Conservation (phyloP, 2,113 vertebrate species). For the Pomatostomus ruficeps region DNA sequence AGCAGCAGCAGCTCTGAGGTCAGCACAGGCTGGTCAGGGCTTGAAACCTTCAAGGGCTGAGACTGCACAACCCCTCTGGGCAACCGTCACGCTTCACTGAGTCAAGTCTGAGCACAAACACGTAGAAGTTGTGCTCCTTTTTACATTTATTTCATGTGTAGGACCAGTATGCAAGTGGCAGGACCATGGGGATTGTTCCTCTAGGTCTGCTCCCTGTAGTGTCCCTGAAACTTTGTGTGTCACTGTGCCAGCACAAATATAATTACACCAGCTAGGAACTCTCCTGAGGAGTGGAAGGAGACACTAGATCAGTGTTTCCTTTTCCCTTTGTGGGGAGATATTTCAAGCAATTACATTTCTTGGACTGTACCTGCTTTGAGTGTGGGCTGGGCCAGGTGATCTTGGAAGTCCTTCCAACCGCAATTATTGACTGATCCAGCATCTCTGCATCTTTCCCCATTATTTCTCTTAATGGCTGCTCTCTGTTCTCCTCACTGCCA, state of each 20-base stretch:
- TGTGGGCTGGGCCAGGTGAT: background rate
- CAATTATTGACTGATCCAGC: background rate
- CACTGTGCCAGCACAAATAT: background rate
- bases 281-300: background rate
- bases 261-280: background rate
- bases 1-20: background rate
- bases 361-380: background rate
- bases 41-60: background rate
- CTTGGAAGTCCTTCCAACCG: background rate
- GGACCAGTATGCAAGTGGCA: too few relatives aligned
- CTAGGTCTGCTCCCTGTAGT: background rate
- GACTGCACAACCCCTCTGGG: background rate
- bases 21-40: background rate
- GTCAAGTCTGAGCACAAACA: background rate
- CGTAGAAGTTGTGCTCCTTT: background rate
- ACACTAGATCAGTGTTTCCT: background rate
- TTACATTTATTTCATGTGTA: background rate
- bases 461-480: background rate
- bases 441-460: background rate
- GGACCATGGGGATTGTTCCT: rapidly evolving
- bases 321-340: background rate
- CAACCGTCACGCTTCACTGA: background rate
- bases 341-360: background rate
- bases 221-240: background rate
- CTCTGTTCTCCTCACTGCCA: background rate